Evolutionary conservation across 92 coral and sea anemone genomes (phyloP), one percentile per base, ranked within the genome.

Genomic region (Micromussa lordhowensis): DNA sequence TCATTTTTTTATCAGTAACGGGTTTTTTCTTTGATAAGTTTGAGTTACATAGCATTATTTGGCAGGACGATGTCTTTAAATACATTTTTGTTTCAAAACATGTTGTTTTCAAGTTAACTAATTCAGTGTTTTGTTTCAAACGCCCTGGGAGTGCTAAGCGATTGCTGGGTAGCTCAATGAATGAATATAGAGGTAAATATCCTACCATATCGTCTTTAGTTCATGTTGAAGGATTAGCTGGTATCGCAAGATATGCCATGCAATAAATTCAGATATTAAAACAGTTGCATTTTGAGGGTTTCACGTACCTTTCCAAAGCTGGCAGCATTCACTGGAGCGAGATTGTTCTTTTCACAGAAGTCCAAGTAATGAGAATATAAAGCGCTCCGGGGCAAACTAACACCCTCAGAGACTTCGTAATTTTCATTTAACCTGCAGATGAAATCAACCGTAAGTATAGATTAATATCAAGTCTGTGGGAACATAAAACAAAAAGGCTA

Each of bases 241-340:
- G 32, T 66, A 26, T 26, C 71, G 34, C 16, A 66, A 26, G 14
- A 28, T 26, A 66, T 28, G 0, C 71, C 71, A 28, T 28, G 32
- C 26, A 26, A 26, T 66, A 66, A 66, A 66, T 66, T 66, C 34
- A 24, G 34, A 66, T 66, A 11, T 66, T 0, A 26, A 28, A 66
- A 10, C 28, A 24, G 2, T 18, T 30, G 14, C 1, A 7, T 22
- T 66, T 26, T 28, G 4, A 10, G 13, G 71, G 32, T 26, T 28
- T 22, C 12, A 63, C 86, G 78, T 88, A 98, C 99, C 93, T 98
- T 98, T 78, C 99, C 99, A 91, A 98, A 98, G 77, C 99, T 98
- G 3, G 99, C 99, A 1, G 99, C 99, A 77, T 98, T 98, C 22
- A 98, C 99, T 21, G 99, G 99, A 30, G 96, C 90, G 40, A 98